phyloP scores from a whole-genome alignment of 2,797 vertebrate genomes.

The Crypturellus tataupa region DNA sequence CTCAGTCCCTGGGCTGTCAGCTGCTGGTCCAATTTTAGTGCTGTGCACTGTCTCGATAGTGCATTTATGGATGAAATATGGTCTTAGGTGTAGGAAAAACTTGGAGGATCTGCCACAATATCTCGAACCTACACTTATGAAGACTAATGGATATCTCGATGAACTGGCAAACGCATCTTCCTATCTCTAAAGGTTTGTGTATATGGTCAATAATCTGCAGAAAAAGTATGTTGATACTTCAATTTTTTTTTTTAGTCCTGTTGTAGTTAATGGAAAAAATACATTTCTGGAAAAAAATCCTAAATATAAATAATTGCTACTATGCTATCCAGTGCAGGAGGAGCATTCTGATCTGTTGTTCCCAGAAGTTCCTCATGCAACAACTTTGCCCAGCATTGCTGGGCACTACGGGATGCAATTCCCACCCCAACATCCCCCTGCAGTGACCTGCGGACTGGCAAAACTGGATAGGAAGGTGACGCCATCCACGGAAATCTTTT shows the following conservation, averaged over 20 bases:
- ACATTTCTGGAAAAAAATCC: not conserved
- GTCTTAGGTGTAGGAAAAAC: slow-evolving; percentile 64
- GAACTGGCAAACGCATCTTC: slow-evolving; percentile 11
- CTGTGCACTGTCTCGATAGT: slow-evolving; percentile 56
- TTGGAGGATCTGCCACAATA: slow-evolving; percentile 12
- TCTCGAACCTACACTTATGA: slow-evolving; percentile 10
- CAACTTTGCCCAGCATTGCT: not conserved
- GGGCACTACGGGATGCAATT: not conserved
- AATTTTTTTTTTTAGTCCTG: not conserved
- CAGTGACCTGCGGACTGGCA: not conserved
- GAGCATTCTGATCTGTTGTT: not conserved
- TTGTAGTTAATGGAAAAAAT: not conserved
- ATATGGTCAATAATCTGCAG: not conserved
- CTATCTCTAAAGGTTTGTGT: not conserved
- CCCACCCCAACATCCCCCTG: not conserved
- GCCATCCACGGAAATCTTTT: not conserved
- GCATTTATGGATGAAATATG: slow-evolving; percentile 68
- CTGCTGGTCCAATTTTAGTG: slow-evolving; percentile 62
- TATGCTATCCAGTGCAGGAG: not conserved
- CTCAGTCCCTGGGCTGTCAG: slow-evolving; percentile 66
- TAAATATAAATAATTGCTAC: slow-evolving; percentile 2
- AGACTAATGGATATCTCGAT: slow-evolving; percentile 20
- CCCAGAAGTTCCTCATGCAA: not conserved
- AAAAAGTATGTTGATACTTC: not conserved
- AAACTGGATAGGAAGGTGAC: not conserved